These are phyloP conservation scores for Scophthalmus maximus DNA, from an alignment of 2,113 vertebrate genomes.

Conservation along the genomic window DNA sequence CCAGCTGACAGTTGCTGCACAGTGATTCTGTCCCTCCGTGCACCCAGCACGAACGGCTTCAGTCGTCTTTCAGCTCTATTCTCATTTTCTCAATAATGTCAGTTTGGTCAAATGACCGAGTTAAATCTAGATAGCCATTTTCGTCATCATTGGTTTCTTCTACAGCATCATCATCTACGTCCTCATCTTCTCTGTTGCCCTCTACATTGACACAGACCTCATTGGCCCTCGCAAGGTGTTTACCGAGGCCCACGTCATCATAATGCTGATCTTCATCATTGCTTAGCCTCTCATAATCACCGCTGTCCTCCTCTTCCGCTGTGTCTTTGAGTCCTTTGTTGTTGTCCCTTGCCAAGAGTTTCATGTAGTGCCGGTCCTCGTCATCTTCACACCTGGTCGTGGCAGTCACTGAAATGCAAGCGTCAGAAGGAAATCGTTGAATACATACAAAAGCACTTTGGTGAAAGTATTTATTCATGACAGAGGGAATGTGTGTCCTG, in stretches of 20 bases:
- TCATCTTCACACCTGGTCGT: neutral
- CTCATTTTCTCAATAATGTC: neutral
- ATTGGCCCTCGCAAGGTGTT: neutral
- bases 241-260: neutral
- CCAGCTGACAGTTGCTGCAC: too few species aligned
- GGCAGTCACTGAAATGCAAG: slow-evolving; percentile 21
- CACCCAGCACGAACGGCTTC: too few species aligned
- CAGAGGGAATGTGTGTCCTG: neutral
- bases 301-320: neutral
- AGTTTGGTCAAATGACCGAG: too few species aligned
- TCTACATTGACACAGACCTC: neutral
- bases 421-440: neutral
- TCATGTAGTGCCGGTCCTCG: neutral
- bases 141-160: slow-evolving; percentile 10
- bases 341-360: neutral
- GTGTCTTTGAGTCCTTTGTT: neutral
- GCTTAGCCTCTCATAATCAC: neutral
- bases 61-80: too few species aligned
- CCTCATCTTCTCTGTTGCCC: neutral
- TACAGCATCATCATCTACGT: too few species aligned
- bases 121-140: slow-evolving; percentile 12
- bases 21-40: too few species aligned
- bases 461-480: neutral
- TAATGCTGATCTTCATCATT: neutral
- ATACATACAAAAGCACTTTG: neutral